Percentiles rank a stretch among this genome's conserved stretches.
phyloP scores from a whole-genome alignment of 2,797 vertebrate species.

The Nothura maculosa region DNA sequence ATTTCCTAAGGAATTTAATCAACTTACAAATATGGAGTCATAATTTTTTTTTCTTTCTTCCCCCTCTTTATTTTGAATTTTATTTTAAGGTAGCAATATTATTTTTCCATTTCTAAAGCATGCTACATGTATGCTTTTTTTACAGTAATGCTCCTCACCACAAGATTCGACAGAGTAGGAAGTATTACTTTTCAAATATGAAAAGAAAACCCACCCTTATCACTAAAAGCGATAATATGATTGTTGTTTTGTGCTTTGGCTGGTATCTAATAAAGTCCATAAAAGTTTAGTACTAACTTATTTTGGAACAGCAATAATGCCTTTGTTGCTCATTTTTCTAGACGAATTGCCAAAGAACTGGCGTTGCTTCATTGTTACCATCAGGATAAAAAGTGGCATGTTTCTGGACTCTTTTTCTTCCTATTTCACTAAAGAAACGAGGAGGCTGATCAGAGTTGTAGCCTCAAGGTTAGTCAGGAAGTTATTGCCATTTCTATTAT shows the following conservation, averaged over 20 bases:
- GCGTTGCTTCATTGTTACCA: neutral
- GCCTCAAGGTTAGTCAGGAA: neutral
- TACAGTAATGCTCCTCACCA: neutral
- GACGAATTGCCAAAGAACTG: neutral
- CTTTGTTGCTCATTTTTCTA: neutral
- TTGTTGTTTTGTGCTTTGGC: neutral
- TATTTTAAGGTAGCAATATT: neutral
- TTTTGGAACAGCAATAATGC: neutral
- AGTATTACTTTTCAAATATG: neutral
- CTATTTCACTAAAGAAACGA: neutral
- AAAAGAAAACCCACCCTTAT: neutral
- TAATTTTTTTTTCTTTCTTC: neutral
- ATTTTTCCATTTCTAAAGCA: neutral
- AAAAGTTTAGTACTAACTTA: neutral
- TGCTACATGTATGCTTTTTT: neutral
- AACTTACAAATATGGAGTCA: neutral
- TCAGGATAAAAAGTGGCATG: neutral
- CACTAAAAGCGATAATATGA: neutral
- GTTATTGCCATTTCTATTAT: neutral
- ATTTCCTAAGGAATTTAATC: neutral
- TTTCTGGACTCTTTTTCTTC: neutral
- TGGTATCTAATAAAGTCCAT: neutral
- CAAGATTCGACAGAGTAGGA: neutral
- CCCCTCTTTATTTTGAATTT: rapidly evolving
- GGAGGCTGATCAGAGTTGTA: neutral